phyloP scores from a whole-genome alignment of 2,888 invertebrate genomes.

The Holacanthella duospinosa region DNA sequence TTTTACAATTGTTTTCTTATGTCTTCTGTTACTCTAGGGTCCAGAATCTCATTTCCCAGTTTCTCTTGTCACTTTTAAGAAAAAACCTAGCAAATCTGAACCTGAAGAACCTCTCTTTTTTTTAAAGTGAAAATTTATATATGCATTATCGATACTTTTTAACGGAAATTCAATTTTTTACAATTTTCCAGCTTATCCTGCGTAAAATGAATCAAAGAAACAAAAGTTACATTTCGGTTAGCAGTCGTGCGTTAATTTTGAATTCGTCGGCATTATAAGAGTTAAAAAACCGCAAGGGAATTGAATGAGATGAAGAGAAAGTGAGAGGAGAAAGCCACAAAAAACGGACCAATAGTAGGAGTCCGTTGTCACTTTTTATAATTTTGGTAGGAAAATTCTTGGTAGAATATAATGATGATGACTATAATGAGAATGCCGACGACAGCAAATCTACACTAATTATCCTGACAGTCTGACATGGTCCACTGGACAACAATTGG shows the following conservation, averaged over 20 bases:
- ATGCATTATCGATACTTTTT: no score
- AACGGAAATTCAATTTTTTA: no score
- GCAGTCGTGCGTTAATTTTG: not conserved
- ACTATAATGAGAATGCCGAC: not conserved
- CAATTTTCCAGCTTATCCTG: no score
- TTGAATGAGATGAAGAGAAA: not conserved
- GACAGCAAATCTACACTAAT: not conserved
- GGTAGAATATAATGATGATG: no score
- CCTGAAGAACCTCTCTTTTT: no score
- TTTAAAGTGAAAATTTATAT: no score
- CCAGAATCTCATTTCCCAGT: no score
- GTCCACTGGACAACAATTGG: not conserved
- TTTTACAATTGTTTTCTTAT: no score
- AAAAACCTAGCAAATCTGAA: no score
- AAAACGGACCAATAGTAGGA: not conserved
- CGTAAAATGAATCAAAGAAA: not conserved
- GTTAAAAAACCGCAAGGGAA: not conserved
- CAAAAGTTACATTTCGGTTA: not conserved
- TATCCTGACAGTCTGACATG: not conserved
- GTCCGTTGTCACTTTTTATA: not conserved
- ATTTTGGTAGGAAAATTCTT: not conserved
- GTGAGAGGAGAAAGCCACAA: not conserved
- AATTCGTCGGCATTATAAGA: not conserved
- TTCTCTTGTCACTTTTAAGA: no score
- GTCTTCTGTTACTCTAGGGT: no score